phyloP scores from a whole-genome alignment of 1,140 invertebrate genomes.

The Eriocheir sinensis region DNA sequence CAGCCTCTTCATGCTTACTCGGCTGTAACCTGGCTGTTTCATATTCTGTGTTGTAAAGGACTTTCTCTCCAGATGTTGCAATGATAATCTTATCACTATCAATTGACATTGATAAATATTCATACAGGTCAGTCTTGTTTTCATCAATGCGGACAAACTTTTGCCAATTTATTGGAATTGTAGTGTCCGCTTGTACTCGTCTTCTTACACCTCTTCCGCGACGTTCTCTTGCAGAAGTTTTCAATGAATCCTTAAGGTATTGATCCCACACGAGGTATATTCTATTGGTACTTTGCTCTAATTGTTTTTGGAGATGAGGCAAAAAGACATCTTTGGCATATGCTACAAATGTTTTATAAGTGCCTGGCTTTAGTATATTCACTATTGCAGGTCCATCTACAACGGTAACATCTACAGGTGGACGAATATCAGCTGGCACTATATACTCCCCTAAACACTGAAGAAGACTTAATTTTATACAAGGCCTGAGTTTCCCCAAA shows the following conservation, averaged over 20 bases:
- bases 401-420: slow-evolving; percentile 21
- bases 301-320: slow-evolving; percentile 17
- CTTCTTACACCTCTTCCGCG: slow-evolving; percentile 33
- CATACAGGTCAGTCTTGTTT: slow-evolving; percentile 60
- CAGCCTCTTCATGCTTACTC: slow-evolving; percentile 28
- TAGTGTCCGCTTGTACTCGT: slow-evolving; percentile 27
- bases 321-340: slow-evolving; percentile 43
- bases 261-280: slow-evolving; percentile 32
- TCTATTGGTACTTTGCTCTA: slow-evolving; percentile 37
- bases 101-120: slow-evolving; percentile 41
- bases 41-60: background rate
- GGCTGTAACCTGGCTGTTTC: slow-evolving; percentile 36
- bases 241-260: slow-evolving; percentile 39
- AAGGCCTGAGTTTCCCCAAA: slow-evolving; percentile 53
- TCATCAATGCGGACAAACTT: slow-evolving; percentile 62
- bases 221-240: slow-evolving; percentile 36
- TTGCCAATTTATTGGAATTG: slow-evolving; percentile 58
- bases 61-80: background rate
- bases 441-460: slow-evolving; percentile 35
- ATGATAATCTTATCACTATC: slow-evolving; percentile 28
- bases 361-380: slow-evolving; percentile 55
- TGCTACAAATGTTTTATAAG: slow-evolving; percentile 40
- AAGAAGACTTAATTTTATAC: slow-evolving; percentile 72
- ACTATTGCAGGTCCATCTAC: slow-evolving; percentile 55
- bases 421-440: slow-evolving; percentile 34